Evolutionary conservation across 2,888 invertebrate genomes (phyloP).

Genomic region (Odontocolon sp.): DNA sequence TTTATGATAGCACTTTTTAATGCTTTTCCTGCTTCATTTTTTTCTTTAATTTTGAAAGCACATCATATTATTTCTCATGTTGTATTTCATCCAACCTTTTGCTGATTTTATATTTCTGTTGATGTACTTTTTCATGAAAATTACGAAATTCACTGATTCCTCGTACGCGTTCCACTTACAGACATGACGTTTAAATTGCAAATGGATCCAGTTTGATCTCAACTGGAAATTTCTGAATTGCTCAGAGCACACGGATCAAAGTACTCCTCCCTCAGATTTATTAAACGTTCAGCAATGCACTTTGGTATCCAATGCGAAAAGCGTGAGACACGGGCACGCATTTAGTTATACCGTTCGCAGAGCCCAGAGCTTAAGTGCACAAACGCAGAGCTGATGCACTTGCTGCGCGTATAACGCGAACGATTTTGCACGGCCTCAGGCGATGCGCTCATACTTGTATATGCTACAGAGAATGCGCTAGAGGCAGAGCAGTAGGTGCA

Average conservation of each 20-base stretch:
- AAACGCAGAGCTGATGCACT: constrained; percentile 48
- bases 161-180: neutral
- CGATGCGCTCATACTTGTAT: constrained; percentile 29
- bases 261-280: constrained; percentile 36
- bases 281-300: constrained; percentile 12
- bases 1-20: too few relatives aligned
- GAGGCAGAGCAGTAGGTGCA: constrained; percentile 7
- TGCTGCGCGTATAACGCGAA: constrained; percentile 40
- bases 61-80: too few relatives aligned
- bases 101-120: too few relatives aligned
- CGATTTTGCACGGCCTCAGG: constrained; percentile 68
- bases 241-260: constrained; percentile 26
- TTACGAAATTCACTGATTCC: too few relatives aligned
- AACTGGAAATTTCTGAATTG: constrained; percentile 10
- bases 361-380: too few relatives aligned
- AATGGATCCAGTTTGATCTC: neutral
- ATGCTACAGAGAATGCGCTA: constrained; percentile 7
- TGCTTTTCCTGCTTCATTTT: too few relatives aligned
- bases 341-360: neutral
- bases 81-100: too few relatives aligned
- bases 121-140: too few relatives aligned
- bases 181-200: neutral
- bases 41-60: too few relatives aligned
- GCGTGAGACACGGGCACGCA: constrained; percentile 31
- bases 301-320: neutral